phyloP scores from a whole-genome alignment of 2,113 vertebrate genomes.

The Urocolius indicus region DNA sequence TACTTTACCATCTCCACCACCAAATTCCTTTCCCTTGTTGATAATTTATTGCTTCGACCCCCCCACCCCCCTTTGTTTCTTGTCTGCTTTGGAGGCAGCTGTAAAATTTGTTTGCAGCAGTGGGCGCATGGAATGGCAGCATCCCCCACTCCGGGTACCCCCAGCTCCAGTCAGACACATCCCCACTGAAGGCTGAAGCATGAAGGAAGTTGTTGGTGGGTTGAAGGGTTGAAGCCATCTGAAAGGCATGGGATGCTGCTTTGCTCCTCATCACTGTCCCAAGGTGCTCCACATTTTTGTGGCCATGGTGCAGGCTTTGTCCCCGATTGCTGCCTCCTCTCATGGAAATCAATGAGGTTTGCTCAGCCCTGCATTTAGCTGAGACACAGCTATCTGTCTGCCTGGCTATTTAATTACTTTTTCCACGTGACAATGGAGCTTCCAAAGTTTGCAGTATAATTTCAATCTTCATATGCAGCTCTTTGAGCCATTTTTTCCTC shows the following conservation, averaged over 20 bases:
- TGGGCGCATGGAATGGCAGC: neutral
- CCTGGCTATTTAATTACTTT: conserved; percentile 34
- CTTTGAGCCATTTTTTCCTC: neutral
- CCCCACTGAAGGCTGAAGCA: neutral
- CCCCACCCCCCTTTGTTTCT: neutral
- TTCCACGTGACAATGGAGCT: neutral
- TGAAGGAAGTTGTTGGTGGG: accelerated
- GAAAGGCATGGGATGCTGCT: accelerated
- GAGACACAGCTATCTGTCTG: neutral
- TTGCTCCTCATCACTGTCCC: neutral
- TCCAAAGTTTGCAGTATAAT: conserved; percentile 28
- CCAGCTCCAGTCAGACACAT: accelerated
- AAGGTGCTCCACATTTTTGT: neutral
- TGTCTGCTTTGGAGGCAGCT: neutral
- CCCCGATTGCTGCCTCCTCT: neutral
- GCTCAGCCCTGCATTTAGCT: neutral
- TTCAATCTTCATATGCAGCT: neutral
- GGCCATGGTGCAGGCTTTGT: neutral
- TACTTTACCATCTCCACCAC: neutral
- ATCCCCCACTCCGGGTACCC: neutral
- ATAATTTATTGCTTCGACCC: neutral
- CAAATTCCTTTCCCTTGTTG: neutral
- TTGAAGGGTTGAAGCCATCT: neutral
- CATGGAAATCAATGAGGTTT: neutral
- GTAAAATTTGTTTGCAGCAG: neutral